Base-by-base conservation (phyloP, 2,797 vertebrate species). In the Ceyx erithaca region DNA sequence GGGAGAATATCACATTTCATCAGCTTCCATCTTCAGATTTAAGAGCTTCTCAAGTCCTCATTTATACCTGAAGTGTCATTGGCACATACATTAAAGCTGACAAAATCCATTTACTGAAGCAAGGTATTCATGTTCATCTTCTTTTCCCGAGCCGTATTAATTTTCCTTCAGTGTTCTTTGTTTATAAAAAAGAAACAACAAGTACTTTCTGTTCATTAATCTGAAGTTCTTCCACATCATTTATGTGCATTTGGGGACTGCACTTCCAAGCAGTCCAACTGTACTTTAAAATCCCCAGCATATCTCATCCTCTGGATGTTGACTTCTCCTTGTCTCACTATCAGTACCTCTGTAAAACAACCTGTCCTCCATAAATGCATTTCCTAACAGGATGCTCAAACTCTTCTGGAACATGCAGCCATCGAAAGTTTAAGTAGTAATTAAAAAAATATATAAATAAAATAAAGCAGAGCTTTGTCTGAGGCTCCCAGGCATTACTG, bases 31-130 rank as follows among this genome's bases (percentile, higher is more conserved):
- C 92, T 94, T 96, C 79, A 91, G 80, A 89, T 94, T 96, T 92
- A 94, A 93, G 77, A 87, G 68, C 40, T 91, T 90, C 85, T 89
- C 70, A 92, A 93, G 66, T 89, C 63, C 79, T 96, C 77, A 89
- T 92, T 94, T 94, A 87, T 93, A 96, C 82, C 68, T 87, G 82
- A 95, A 96, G 85, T 96, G 78, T 94, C 89, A 87, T 80, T 94
- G 84, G 86, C 54, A 96, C n/a, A 71, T 83, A 86, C 58, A 85
- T 92, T 94, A 94, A 87, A 79, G 70, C 71, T 89, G 86, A 64
- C 26, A 68, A 94, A 90, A 92, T 78, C 41, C 18, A 87, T 91
- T 87, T 89, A 62, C 85, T 43, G 52, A 68, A 80, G 67, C 84
- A 96, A 92, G 76, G 28, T 83, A n/a, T 82, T 72, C 45, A 51